Percentiles rank a stretch among this genome's conserved stretches.
Conservation (phyloP, 2,797 vertebrate genomes). For the Stomatorhinus walkeri region DNA sequence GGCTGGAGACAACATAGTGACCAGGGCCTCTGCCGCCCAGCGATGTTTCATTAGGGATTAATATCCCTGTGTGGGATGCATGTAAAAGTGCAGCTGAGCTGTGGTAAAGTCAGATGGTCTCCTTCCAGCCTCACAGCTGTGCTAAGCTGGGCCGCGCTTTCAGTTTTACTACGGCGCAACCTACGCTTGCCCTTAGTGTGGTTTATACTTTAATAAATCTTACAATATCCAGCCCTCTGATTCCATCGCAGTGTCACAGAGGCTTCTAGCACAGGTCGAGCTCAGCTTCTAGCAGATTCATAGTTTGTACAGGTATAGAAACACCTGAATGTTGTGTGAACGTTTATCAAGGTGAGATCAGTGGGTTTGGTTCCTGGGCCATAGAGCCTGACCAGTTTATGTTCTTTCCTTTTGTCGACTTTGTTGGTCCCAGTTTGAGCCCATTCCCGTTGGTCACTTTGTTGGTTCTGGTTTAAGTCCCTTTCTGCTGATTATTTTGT, state of each 20-base stretch:
- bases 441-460: background rate
- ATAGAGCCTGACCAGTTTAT: background rate
- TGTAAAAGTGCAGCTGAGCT: background rate
- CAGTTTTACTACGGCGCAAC: background rate
- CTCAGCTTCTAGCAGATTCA: background rate
- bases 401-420: background rate
- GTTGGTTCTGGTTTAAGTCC: background rate
- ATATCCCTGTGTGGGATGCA: background rate
- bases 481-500: background rate
- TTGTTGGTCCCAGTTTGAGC: background rate
- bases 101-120: slow-evolving; percentile 5
- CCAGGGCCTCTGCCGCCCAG: background rate
- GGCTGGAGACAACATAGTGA: background rate
- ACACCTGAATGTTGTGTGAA: background rate
- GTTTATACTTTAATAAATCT: background rate
- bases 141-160: background rate
- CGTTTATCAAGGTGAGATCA: background rate
- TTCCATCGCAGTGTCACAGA: background rate
- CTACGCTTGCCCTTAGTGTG: background rate
- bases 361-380: background rate
- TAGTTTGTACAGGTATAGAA: background rate
- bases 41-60: background rate
- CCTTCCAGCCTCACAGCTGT: slow-evolving; percentile 13
- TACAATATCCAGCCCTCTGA: background rate
- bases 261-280: slow-evolving; percentile 40